Conservation (phyloP, 2,888 invertebrate genomes). For the Vannuccia rotundouncinata region DNA sequence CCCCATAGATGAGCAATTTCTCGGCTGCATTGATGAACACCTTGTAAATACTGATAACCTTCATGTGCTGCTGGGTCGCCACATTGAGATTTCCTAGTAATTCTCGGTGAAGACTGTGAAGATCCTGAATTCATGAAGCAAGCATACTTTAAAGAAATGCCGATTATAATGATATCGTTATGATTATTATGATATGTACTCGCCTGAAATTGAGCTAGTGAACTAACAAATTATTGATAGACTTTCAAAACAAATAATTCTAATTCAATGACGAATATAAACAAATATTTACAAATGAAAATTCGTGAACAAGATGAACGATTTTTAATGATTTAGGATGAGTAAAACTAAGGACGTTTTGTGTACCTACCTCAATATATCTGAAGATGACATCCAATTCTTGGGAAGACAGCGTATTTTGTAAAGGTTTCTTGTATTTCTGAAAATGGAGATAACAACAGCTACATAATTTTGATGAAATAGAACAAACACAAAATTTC, state of each 20-base stretch:
- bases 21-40: conserved; percentile 79
- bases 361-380: conserved; percentile 35
- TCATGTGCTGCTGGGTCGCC: not conserved
- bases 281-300: too few relatives aligned
- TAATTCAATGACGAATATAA: too few relatives aligned
- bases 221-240: too few relatives aligned
- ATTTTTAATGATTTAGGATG: too few relatives aligned
- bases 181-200: too few relatives aligned
- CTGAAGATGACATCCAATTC: conserved; percentile 35
- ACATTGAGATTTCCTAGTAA: not conserved
- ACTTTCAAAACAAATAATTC: too few relatives aligned
- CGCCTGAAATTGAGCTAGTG: too few relatives aligned
- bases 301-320: too few relatives aligned
- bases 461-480: too few relatives aligned
- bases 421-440: conserved; percentile 37
- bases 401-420: conserved; percentile 23
- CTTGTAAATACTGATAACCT: conserved; percentile 56
- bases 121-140: not conserved
- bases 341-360: too few relatives aligned
- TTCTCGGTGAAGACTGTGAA: not conserved
- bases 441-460: not conserved
- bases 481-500: too few relatives aligned
- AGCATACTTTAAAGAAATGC: not conserved
- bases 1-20: conserved; percentile 82
- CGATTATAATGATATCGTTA: too few relatives aligned